Percentiles rank a stretch among this genome's conserved stretches.
These are phyloP conservation scores for Ophraella communa DNA, from an alignment of 2,888 invertebrate genomes.

Conservation along the genomic window DNA sequence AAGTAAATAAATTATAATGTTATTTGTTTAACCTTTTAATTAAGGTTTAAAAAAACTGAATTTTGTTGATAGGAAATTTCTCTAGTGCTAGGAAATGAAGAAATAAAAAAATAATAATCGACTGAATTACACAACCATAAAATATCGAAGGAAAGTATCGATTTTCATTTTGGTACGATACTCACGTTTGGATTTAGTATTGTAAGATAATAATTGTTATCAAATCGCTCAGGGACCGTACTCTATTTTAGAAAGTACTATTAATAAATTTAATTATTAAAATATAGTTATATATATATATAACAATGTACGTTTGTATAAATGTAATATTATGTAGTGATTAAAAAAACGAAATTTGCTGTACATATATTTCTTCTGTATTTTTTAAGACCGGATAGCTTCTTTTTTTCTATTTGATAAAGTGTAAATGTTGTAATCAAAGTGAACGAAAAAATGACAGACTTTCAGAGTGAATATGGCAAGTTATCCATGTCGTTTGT, in stretches of 20 bases:
- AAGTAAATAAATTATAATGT: no score
- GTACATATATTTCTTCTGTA: constrained; percentile 42
- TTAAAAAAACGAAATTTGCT: constrained; percentile 31
- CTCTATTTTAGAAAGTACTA: constrained; percentile 38
- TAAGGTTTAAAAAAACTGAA: no score
- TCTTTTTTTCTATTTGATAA: constrained; percentile 46
- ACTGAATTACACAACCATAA: neutral
- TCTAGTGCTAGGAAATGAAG: neutral
- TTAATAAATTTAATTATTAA: constrained; percentile 30
- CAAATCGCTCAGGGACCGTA: constrained; percentile 51
- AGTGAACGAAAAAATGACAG: constrained; percentile 8
- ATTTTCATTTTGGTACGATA: constrained; percentile 33
- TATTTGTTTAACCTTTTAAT: no score
- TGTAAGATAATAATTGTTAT: constrained; percentile 47
- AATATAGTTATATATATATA: constrained; percentile 31
- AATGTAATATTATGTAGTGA: constrained; percentile 43
- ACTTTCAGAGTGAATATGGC: constrained; percentile 7
- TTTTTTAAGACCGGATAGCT: constrained; percentile 46
- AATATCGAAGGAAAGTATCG: neutral
- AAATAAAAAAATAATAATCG: neutral
- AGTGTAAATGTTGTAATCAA: constrained; percentile 31
- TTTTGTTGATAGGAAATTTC: neutral
- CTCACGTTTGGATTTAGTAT: constrained; percentile 41
- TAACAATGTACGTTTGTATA: constrained; percentile 41
- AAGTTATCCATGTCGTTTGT: neutral